These are phyloP conservation scores for Drosophila pseudotalamancana DNA, from an alignment of 2,888 invertebrate genomes.

Conservation along the genomic window DNA sequence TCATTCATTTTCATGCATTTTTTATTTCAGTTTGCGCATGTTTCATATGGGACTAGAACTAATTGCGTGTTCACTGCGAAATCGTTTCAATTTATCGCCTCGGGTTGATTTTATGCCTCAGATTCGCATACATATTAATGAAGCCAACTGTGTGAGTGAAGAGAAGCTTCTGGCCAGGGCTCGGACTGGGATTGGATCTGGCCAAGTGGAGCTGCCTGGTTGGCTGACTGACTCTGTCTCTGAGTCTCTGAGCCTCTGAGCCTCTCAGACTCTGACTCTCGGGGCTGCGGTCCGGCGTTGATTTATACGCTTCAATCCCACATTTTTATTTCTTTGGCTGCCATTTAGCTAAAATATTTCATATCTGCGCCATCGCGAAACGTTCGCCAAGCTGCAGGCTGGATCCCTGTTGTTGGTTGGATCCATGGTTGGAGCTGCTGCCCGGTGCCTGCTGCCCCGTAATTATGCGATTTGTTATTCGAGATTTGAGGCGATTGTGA, in stretches of 20 bases:
- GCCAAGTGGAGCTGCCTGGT: not conserved
- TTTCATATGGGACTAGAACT: slow-evolving; percentile 63
- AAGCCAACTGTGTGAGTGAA: slow-evolving; percentile 42
- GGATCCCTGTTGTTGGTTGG: slow-evolving; percentile 20
- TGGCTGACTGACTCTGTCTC: slow-evolving; percentile 9
- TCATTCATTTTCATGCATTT: slow-evolving; percentile 1
- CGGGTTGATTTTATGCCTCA: slow-evolving; percentile 73
- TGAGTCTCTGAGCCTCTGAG: slow-evolving; percentile 5
- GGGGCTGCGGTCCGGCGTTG: slow-evolving; percentile 49
- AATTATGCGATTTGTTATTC: slow-evolving; percentile 84
- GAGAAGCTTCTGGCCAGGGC: slow-evolving; percentile 11
- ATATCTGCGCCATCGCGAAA: slow-evolving; percentile 74
- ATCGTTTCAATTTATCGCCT: slow-evolving; percentile 78
- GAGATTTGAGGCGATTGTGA: slow-evolving; percentile 83
- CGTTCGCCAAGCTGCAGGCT: slow-evolving; percentile 50
- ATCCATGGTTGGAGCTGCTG: slow-evolving; percentile 16
- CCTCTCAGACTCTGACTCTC: slow-evolving; percentile 18
- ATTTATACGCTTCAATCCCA: slow-evolving; percentile 84
- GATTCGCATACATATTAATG: slow-evolving; percentile 68
- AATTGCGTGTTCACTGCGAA: slow-evolving; percentile 77
- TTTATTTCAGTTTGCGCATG: slow-evolving; percentile 8
- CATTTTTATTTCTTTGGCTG: slow-evolving; percentile 81
- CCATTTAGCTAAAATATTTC: slow-evolving; percentile 82
- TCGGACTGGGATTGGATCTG: not conserved
- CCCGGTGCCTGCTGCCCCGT: slow-evolving; percentile 79